Conservation (phyloP, 2,797 vertebrate species). For the Choloepus didactylus region DNA sequence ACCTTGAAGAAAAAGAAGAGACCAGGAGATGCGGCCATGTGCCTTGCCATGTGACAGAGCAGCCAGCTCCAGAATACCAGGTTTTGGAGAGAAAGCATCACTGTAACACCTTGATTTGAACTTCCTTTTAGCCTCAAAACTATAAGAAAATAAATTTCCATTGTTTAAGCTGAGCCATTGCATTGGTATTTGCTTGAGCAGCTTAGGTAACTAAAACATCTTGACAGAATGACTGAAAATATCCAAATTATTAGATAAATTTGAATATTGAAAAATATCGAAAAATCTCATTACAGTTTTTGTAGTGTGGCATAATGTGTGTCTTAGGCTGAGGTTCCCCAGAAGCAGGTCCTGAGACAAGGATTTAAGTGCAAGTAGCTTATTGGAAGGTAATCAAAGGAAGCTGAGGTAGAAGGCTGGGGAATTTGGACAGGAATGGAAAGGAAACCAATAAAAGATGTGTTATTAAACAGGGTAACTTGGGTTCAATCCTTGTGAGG, state of each 20-base stretch:
- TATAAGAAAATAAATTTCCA: too few species aligned
- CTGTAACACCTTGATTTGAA: too few species aligned
- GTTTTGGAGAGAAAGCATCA: too few species aligned
- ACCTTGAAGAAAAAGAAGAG: too few species aligned
- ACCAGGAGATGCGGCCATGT: too few species aligned
- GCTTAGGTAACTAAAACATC: too few species aligned
- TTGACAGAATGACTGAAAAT: not conserved
- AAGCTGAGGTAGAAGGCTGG: not conserved
- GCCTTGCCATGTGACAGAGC: too few species aligned
- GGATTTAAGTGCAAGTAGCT: not conserved
- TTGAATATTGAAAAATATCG: not conserved
- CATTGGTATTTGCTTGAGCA: too few species aligned
- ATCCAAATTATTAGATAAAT: not conserved
- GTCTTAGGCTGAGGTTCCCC: not conserved
- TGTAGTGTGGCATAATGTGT: not conserved
- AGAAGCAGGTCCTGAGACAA: not conserved
- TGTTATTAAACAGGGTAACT: not conserved
- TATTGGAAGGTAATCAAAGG: not conserved
- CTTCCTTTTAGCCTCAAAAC: too few species aligned
- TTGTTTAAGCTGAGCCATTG: too few species aligned
- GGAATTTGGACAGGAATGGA: not conserved
- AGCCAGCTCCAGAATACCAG: too few species aligned
- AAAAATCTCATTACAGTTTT: constrained; percentile 7
- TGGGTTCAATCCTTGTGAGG: not conserved
- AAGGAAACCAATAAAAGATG: not conserved